Conservation (phyloP, 2,888 invertebrate species). For the Marasmarcha lunaedactyla region DNA sequence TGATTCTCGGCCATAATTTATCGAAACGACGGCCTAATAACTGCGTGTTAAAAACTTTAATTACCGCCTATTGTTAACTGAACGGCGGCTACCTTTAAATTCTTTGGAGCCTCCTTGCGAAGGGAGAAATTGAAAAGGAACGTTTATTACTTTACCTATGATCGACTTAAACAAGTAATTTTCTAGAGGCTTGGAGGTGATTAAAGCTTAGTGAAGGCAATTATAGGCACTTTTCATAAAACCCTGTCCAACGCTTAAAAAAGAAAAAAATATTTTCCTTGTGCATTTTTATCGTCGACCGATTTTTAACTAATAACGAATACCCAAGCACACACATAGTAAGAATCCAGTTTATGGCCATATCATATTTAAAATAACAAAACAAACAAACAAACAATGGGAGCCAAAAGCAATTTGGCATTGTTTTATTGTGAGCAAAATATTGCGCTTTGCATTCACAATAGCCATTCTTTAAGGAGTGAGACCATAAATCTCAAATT, state of each 20-base stretch:
- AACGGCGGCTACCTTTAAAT: slow-evolving; percentile 15
- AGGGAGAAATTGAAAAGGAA: background rate
- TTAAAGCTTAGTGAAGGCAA: no score
- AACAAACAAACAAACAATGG: slow-evolving; percentile 1
- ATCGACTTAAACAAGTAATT: background rate
- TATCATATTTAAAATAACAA: background rate
- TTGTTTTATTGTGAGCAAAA: slow-evolving; percentile 19
- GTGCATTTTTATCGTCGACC: no score
- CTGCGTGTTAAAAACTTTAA: slow-evolving; percentile 17
- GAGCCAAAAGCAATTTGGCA: slow-evolving; percentile 6
- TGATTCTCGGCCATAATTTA: slow-evolving; percentile 2
- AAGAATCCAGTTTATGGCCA: no score
- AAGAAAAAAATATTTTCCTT: no score
- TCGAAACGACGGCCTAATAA: slow-evolving; percentile 15
- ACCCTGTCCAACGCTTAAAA: no score
- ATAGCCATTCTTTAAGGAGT: slow-evolving; percentile 41
- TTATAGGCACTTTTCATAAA: no score
- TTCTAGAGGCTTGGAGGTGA: no score
- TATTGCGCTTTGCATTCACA: slow-evolving; percentile 49
- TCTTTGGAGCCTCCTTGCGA: background rate
- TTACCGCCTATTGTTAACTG: slow-evolving; percentile 15
- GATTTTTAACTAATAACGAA: no score
- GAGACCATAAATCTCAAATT: slow-evolving; percentile 45
- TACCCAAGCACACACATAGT: no score
- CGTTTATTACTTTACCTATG: background rate